Conservation (phyloP, 1,140 invertebrate species). For the Heliothis subflexa region DNA sequence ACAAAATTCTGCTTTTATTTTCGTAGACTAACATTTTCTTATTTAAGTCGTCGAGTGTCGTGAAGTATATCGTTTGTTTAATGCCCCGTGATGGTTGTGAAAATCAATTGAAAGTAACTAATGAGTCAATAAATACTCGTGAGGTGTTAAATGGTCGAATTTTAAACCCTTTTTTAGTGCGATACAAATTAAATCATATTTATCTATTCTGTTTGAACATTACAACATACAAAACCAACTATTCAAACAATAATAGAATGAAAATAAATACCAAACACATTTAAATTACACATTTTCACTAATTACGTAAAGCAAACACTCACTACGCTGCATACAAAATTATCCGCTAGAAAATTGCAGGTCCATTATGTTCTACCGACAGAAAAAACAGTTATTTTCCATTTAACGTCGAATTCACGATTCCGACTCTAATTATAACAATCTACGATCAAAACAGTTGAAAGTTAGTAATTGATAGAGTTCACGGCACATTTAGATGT, state of each 20-base stretch:
- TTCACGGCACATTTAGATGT: conserved; percentile 43
- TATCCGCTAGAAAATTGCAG: conserved; percentile 19
- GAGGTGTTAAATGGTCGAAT: not conserved
- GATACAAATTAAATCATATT: not conserved
- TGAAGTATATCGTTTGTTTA: not conserved
- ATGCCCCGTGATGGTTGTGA: not conserved
- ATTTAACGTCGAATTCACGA: conserved; percentile 18
- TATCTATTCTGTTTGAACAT: not conserved
- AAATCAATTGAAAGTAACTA: not conserved
- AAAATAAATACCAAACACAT: conserved; percentile 22
- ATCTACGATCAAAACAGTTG: conserved; percentile 11
- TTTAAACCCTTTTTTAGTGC: not conserved
- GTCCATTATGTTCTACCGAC: not conserved
- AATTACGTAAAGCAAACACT: conserved; percentile 31
- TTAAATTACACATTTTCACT: conserved; percentile 29
- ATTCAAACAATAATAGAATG: not conserved
- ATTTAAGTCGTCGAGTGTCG: too few relatives aligned
- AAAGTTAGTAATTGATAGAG: conserved; percentile 32
- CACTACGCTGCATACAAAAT: conserved; percentile 25
- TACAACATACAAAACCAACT: conserved; percentile 1
- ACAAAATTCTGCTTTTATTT: not conserved
- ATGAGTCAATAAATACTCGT: not conserved
- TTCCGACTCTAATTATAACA: conserved; percentile 2
- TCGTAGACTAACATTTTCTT: not conserved
- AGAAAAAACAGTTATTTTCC: conserved; percentile 21